Evolutionary conservation across 2,888 invertebrate species (phyloP).

Genomic region (Dascillus cervinus): DNA sequence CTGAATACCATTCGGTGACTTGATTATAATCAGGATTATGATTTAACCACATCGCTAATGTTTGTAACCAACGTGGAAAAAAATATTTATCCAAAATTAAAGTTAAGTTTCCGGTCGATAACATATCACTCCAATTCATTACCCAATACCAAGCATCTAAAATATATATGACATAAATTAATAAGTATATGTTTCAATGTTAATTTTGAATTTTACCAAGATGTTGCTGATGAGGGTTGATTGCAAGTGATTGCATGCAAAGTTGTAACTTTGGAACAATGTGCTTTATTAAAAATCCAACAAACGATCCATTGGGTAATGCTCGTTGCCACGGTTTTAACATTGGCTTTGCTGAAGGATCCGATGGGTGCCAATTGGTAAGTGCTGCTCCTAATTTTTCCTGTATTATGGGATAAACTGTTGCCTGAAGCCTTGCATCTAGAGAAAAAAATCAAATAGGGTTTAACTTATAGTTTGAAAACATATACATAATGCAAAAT

Average conservation of each 20-base stretch:
- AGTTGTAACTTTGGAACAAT: slow-evolving; percentile 83
- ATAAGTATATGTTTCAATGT: slow-evolving; percentile 2
- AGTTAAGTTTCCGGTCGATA: slow-evolving; percentile 70
- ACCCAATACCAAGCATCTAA: slow-evolving; percentile 91
- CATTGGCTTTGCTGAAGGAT: slow-evolving; percentile 86
- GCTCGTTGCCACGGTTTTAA: slow-evolving; percentile 80
- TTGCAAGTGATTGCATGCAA: slow-evolving; percentile 54
- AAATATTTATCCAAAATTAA: slow-evolving; percentile 79
- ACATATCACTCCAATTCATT: slow-evolving; percentile 84
- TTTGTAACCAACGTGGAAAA: slow-evolving; percentile 88
- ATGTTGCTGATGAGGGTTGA: slow-evolving; percentile 68
- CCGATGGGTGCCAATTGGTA: slow-evolving; percentile 92
- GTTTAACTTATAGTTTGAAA: no score
- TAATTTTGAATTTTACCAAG: slow-evolving; percentile 52
- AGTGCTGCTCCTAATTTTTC: slow-evolving; percentile 85
- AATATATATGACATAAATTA: slow-evolving; percentile 12
- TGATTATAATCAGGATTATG: slow-evolving; percentile 84
- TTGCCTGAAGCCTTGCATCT: slow-evolving; percentile 35
- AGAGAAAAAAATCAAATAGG: slow-evolving; percentile 11
- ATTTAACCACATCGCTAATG: slow-evolving; percentile 83
- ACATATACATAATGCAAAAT: no score
- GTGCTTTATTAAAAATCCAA: slow-evolving; percentile 75
- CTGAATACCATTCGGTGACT: slow-evolving; percentile 79
- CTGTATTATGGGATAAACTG: slow-evolving; percentile 83
- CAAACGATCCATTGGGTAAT: slow-evolving; percentile 59